phyloP scores from a whole-genome alignment of 1,140 invertebrate species.

The Drosophila pandora region DNA sequence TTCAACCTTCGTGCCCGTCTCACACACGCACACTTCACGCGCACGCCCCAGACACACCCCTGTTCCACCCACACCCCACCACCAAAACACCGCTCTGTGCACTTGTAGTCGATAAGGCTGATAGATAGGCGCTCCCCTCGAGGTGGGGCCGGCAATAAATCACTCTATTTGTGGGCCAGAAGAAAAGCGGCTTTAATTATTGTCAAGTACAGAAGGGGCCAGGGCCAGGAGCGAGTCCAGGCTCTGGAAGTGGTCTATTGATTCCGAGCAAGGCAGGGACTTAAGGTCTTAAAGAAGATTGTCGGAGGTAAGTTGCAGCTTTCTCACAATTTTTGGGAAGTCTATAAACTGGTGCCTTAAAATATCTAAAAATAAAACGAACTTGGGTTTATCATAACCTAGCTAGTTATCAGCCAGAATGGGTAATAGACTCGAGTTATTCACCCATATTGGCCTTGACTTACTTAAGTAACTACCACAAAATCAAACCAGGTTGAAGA shows the following conservation, averaged over 20 bases:
- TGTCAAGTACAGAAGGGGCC: constrained; percentile 6
- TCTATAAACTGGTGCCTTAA: too few species aligned
- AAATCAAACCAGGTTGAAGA: too few species aligned
- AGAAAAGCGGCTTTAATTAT: constrained; percentile 41
- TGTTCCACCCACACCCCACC: not conserved
- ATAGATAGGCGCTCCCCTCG: constrained; percentile 33
- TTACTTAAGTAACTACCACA: too few species aligned
- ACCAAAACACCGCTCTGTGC: constrained; percentile 16
- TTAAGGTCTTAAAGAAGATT: not conserved
- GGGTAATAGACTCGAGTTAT: too few species aligned
- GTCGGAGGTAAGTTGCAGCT: not conserved
- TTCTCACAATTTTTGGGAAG: not conserved
- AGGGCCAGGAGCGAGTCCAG: not conserved
- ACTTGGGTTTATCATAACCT: too few species aligned
- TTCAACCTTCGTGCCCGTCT: constrained; percentile 12
- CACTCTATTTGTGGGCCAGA: constrained; percentile 36
- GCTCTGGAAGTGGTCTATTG: not conserved
- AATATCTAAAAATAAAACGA: too few species aligned
- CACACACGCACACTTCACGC: not conserved
- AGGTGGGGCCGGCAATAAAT: constrained; percentile 39
- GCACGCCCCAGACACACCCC: not conserved
- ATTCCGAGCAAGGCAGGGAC: not conserved
- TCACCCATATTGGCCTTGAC: not conserved
- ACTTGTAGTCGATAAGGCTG: constrained; percentile 44
- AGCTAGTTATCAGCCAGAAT: too few species aligned